phyloP scores from a whole-genome alignment of 2,888 invertebrate species.

The Drosophila cognata region DNA sequence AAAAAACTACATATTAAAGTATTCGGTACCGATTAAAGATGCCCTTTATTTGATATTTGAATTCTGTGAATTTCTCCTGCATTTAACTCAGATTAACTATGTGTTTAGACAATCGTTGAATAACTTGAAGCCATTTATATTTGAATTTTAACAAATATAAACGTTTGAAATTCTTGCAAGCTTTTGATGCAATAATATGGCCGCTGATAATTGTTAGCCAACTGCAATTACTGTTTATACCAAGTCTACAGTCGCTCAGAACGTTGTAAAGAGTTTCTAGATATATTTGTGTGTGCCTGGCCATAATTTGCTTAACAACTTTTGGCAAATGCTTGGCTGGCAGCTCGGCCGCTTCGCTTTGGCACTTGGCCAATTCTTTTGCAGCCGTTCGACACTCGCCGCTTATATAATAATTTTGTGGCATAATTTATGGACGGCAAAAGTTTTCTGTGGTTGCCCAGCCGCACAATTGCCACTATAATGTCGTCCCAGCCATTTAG shows the following conservation, averaged over 20 bases:
- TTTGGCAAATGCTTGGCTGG: constrained; percentile 63
- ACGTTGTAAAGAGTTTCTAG: constrained; percentile 19
- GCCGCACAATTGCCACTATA: constrained; percentile 74
- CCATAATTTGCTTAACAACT: constrained; percentile 80
- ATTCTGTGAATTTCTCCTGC: background rate
- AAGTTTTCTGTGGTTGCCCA: constrained; percentile 74
- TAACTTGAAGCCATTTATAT: background rate
- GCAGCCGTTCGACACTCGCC: constrained; percentile 66
- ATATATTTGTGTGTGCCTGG: constrained; percentile 37
- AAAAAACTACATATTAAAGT: background rate
- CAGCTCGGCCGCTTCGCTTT: constrained; percentile 29
- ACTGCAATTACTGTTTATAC: constrained; percentile 29
- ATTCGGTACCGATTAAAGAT: background rate
- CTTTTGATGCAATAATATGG: constrained; percentile 33
- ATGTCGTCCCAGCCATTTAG: constrained; percentile 64
- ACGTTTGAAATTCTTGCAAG: constrained; percentile 19
- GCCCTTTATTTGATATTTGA: background rate
- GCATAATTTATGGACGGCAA: constrained; percentile 74
- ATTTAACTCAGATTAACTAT: background rate
- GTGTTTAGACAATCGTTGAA: background rate
- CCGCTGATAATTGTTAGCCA: constrained; percentile 45
- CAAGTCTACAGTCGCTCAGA: constrained; percentile 7
- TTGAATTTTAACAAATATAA: background rate
- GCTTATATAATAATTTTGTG: constrained; percentile 77
- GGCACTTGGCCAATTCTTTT: constrained; percentile 70